Percentiles rank a stretch among this genome's conserved stretches.
Evolutionary conservation across 2,888 invertebrate species (phyloP).

Genomic region (Cheilosia vulpina): DNA sequence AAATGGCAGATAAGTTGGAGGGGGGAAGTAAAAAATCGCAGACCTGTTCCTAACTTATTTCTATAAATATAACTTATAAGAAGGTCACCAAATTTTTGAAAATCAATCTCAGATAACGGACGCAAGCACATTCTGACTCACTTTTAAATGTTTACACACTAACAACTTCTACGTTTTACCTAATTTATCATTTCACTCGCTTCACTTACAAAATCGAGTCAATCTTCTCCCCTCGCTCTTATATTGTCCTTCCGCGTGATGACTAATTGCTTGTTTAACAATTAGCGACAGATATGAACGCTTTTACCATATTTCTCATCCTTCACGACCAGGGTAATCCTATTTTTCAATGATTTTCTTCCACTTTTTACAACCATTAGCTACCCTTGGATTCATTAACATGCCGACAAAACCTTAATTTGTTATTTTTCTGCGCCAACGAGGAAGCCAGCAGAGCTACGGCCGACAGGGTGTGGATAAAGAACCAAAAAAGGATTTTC

Average conservation of each 20-base stretch:
- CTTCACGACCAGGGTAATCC: conserved; percentile 7
- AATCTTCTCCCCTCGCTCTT: background rate
- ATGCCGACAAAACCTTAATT: conserved; percentile 52
- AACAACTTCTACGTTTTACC: no score
- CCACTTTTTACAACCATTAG: conserved; percentile 55
- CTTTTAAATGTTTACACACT: no score
- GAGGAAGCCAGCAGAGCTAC: background rate
- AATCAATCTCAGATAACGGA: no score
- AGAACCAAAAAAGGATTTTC: conserved; percentile 25
- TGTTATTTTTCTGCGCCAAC: conserved; percentile 40
- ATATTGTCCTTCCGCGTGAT: conserved; percentile 24
- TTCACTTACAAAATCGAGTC: no score
- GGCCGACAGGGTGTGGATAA: conserved; percentile 15
- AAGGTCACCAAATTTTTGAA: no score
- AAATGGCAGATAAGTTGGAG: no score
- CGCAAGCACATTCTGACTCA: no score
- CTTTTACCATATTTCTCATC: conserved; percentile 22
- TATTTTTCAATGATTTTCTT: conserved; percentile 22
- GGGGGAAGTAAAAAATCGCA: no score
- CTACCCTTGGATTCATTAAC: conserved; percentile 56
- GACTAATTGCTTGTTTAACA: conserved; percentile 69
- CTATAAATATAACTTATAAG: background rate
- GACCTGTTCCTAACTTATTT: no score
- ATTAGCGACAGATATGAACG: conserved; percentile 67
- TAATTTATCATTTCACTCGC: no score